Base-by-base conservation (phyloP, 64 coral and sea anemone genomes). In the Anthopleura sola region DNA sequence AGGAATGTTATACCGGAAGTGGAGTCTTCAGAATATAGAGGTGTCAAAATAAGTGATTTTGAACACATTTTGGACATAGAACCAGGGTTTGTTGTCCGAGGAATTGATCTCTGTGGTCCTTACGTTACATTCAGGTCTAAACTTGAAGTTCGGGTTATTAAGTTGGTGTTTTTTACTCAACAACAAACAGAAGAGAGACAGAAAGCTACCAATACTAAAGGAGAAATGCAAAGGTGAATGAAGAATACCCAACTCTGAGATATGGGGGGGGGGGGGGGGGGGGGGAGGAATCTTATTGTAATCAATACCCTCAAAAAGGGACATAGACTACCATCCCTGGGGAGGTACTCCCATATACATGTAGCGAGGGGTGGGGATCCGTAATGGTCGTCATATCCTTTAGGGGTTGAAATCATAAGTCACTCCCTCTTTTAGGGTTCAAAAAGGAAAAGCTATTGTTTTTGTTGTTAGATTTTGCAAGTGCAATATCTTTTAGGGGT, bases 31-130 rank as follows among this genome's bases (percentile, higher is more conserved):
- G 79, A 24, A 17, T 50, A 83, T 20, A 77, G 69, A 16, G 78
- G 86, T 77, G 75, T 34, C n/a, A 80, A 50, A 3, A 82, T 39
- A 31, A 87, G 91, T 55, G 91, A 97, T 55, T 36, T 97, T 40
- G 95, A 93, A 82, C 91, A 97, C 69, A 32, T 97, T 18, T 75
- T 97, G 31, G 88, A 97, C 60, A 85, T 97, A 74, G 91, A 88
- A 0, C 88, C 90, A 18, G 85, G 90, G 6, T 89, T 97, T 82
- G n/a, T 58, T 47, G 78, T 93, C 8, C 92, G 55, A 69, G 94
- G 74, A 12, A 29, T 96, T 2, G 94, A 53, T 9, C 12, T 97
- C 13, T 90, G 87, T 31, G 94, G 92, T 29, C 87, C 76, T 34
- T 97, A 88, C 83, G 56, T 97, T 51, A 86, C 90, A 17, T 51